These are phyloP conservation scores for Lottia scabra DNA, from an alignment of 2,888 invertebrate species.

Conservation along the genomic window DNA sequence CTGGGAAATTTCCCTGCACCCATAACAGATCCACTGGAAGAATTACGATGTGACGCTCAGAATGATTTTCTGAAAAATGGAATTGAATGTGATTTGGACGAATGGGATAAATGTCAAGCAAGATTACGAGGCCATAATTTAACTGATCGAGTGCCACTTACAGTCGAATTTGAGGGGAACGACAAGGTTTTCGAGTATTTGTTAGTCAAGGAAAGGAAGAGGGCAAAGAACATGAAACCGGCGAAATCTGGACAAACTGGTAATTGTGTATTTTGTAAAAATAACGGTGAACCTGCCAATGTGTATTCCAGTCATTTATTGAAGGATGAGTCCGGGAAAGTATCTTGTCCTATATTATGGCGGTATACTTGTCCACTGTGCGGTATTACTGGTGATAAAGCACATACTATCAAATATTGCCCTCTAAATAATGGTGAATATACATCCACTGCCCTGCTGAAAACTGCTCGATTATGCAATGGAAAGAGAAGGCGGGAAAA, in stretches of 20 bases:
- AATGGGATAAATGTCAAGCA: slow-evolving; percentile 40
- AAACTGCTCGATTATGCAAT: not conserved
- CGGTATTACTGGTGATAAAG: slow-evolving; percentile 77
- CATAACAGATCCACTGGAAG: not conserved
- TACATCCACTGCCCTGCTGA: not conserved
- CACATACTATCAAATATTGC: slow-evolving; percentile 85
- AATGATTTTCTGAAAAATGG: slow-evolving; percentile 41
- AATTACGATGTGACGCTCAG: slow-evolving; percentile 6
- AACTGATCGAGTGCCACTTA: slow-evolving; percentile 4
- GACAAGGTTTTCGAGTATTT: slow-evolving; percentile 37
- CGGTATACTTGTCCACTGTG: slow-evolving; percentile 80
- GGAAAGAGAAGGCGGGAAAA: not conserved
- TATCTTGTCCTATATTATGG: slow-evolving; percentile 80
- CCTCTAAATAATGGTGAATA: slow-evolving; percentile 43
- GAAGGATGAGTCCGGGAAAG: slow-evolving; percentile 75
- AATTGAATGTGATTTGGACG: slow-evolving; percentile 40
- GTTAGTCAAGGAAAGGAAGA: slow-evolving; percentile 34
- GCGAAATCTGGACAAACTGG: slow-evolving; percentile 26
- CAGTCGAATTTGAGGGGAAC: slow-evolving; percentile 16
- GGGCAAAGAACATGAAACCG: slow-evolving; percentile 13
- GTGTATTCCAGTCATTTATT: slow-evolving; percentile 78
- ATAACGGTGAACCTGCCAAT: slow-evolving; percentile 79
- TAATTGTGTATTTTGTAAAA: slow-evolving; percentile 81
- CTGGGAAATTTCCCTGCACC: not conserved
- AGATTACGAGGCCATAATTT: slow-evolving; percentile 33